Base-by-base conservation (phyloP, 2,888 invertebrate species). In the Laspeyria flexula region DNA sequence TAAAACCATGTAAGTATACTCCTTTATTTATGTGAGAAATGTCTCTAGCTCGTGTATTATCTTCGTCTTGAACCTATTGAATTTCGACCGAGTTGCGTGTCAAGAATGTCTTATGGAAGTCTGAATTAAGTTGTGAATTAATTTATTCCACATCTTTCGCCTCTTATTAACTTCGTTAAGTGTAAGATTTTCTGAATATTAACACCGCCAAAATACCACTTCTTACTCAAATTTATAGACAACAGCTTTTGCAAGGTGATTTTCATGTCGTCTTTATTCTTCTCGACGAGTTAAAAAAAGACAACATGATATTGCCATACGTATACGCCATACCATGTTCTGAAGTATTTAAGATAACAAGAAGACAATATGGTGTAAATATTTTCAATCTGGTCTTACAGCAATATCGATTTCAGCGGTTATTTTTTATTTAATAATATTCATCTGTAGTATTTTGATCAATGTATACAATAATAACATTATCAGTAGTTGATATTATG, bases 31-130 rank as follows among this genome's bases (percentile, higher is more conserved):
- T 23, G 21, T 23, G 13, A 27, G 11, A 33, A 23, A 15, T 33
- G 7, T 33, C 23, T 47, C 43, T 48, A 55, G 43, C n/a, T n/a
- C n/a, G n/a, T n/a, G n/a, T n/a, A n/a, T 29, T 46, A 49, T 33
- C 50, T 33, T 45, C 59, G 44, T 54, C 54, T 64, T 54, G 39
- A 44, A 54, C 44, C 39, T 40, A 57, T 7, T 1, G 25, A 25
- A 25, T 55, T 54, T 59, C 50, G 53, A 45, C 41, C 59, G 65
- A 65, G 65, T 66, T 66, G 68, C 66, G 58, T 64, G 65, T 45
- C 18, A 27, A 53, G 35, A 52, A 52, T 56, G 68, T 67, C 60
- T 60, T 64, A 68, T 56, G 65, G 54, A 49, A 54, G 31, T 59
- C 38, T 21, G 41, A 51, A 35, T 42, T 44, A 15, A 45, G 39